Base-by-base conservation (phyloP, 2,113 vertebrate genomes). In the Hypanus sabinus region DNA sequence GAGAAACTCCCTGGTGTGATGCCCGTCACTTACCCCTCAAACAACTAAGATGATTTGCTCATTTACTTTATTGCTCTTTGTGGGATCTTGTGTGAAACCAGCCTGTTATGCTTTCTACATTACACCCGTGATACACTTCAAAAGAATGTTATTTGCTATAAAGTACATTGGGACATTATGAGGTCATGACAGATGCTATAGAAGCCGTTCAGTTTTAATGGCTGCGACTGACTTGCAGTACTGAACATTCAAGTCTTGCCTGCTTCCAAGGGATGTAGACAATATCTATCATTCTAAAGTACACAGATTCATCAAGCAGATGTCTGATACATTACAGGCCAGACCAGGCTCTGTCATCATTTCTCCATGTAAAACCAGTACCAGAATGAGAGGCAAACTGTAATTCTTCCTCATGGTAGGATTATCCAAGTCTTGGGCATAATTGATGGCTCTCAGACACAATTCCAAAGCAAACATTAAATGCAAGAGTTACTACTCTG, bases 381-480 rank as follows among this genome's bases (percentile, higher is more conserved):
- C 16, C 62, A 65, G 60, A 33, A 68, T 68, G 60, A 65, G n/a
- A 65, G 60, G 14, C 30, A 0, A 6, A 33, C 85, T 36, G 30
- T 18, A 90, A 65, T 90, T 90, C 85, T 90, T 65, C 85, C 30
- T 36, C 60, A n/a, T 68, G 60, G 60, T 62, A 65, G 60, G 62
- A 65, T 68, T 65, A 90, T 90, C 85, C 60, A 90, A 90, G 30
- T 33, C 85, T 60, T 65, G 14, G 60, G 30, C 60, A 90, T 33
- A 65, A 90, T 90, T 90, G 60, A 90, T 90, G 60, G 12, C 85
- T 62, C 85, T 90, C 62, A 90, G 1, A 90, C 60, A 65, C 62
- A 90, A 90, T 90, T 12, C 85, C 60, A n/a, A 90, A 62, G 60
- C 85, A 68, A 90, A 9, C 60, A 90, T 36, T 90, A 90, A 90